A percentile compares a stretch with the other conserved stretches of the same genome.
These are phyloP conservation scores for Dendronephthya gigantea DNA, from an alignment of 64 coral and sea anemone genomes.

Conservation along the genomic window DNA sequence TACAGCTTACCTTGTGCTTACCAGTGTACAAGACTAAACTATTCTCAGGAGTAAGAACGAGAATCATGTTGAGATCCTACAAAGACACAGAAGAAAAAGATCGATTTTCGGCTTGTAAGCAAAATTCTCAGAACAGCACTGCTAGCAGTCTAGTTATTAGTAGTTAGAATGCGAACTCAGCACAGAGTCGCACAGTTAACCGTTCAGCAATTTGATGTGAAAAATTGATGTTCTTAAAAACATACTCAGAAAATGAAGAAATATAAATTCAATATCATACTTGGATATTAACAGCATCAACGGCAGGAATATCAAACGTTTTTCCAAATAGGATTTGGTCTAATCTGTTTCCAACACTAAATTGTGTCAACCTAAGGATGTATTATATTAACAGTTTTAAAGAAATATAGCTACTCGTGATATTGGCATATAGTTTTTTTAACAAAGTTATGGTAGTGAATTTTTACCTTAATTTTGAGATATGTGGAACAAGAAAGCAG, in stretches of 20 bases:
- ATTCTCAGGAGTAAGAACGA: constrained; percentile 5
- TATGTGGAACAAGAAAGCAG: constrained; percentile 1
- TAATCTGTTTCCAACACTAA: neutral
- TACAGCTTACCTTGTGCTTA: neutral
- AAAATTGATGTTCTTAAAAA: too few relatives aligned
- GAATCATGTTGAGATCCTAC: constrained; percentile 7
- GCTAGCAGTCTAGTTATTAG: too few relatives aligned
- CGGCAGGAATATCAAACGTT: neutral
- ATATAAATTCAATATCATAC: neutral
- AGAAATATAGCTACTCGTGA: too few relatives aligned
- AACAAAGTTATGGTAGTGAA: too few relatives aligned
- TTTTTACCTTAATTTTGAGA: constrained; percentile 10
- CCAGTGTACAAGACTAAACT: neutral
- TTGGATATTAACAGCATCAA: neutral
- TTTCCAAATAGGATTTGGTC: neutral
- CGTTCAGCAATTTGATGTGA: neutral
- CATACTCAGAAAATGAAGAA: too few relatives aligned
- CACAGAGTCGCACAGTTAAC: too few relatives aligned
- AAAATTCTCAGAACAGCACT: too few relatives aligned
- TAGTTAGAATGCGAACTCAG: too few relatives aligned
- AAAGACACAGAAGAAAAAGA: neutral
- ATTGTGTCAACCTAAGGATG: neutral
- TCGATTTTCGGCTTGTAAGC: too few relatives aligned
- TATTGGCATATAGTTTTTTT: neutral
- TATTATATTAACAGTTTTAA: neutral